A percentile compares a stretch with the other conserved stretches of the same genome.
These are phyloP conservation scores for Aythya baeri DNA, from an alignment of 2,113 vertebrate species.

Conservation along the genomic window DNA sequence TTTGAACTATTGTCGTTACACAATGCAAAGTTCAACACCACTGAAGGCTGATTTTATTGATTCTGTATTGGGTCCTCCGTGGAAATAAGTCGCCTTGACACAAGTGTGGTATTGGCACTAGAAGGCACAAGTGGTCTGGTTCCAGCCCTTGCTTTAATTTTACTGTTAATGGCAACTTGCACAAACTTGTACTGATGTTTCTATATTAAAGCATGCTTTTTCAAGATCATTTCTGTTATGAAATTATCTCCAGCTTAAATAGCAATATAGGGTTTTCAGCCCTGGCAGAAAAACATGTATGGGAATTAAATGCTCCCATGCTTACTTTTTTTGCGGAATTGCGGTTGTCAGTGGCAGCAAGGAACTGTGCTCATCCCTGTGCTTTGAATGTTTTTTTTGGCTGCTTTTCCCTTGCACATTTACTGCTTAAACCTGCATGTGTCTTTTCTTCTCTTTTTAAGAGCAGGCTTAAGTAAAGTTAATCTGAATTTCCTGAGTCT, in stretches of 20 bases:
- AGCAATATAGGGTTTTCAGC: neutral
- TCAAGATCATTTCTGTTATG: neutral
- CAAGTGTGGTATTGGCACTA: neutral
- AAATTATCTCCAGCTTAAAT: neutral
- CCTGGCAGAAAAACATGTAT: neutral
- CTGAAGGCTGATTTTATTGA: constrained; percentile 62
- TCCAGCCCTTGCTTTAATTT: neutral
- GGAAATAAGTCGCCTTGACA: constrained; percentile 53
- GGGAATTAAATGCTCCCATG: neutral
- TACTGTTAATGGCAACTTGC: neutral
- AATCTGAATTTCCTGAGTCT: neutral
- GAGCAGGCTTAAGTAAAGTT: neutral
- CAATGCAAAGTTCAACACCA: constrained; percentile 64
- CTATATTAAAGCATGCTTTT: neutral
- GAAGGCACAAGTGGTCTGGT: constrained; percentile 15
- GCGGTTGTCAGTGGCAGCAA: neutral
- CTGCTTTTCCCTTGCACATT: neutral
- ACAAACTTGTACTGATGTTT: neutral
- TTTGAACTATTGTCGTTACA: constrained; percentile 57
- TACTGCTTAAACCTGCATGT: neutral
- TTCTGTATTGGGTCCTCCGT: constrained; percentile 28
- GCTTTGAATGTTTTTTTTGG: neutral
- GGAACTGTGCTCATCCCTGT: neutral
- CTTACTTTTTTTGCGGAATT: neutral
- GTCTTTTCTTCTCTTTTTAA: neutral